Evolutionary conservation across 92 coral and sea anemone species (phyloP).

Genomic region (Desmophyllum pertusum): DNA sequence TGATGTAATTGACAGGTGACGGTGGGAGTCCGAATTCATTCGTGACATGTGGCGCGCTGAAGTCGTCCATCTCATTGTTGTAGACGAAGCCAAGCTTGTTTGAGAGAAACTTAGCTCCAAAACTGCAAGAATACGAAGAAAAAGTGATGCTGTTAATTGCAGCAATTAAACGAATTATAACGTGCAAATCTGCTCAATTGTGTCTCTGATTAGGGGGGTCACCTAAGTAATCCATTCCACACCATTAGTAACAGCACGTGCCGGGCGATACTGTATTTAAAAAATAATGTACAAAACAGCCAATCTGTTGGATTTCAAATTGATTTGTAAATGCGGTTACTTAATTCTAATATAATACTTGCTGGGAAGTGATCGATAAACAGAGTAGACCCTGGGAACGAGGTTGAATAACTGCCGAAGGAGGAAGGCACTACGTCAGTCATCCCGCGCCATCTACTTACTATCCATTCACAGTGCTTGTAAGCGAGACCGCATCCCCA

Average conservation of each 20-base stretch:
- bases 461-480: constrained; percentile 99
- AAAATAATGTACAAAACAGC: too few relatives aligned
- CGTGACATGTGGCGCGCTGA: constrained; percentile 91
- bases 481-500: constrained; percentile 97
- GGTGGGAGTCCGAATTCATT: constrained; percentile 97
- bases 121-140: constrained; percentile 43
- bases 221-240: too few relatives aligned
- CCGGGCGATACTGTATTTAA: too few relatives aligned
- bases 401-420: background rate
- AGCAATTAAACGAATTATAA: background rate
- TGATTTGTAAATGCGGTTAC: background rate
- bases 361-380: too few relatives aligned
- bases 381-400: background rate
- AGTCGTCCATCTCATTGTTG: constrained; percentile 99
- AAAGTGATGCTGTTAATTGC: background rate
- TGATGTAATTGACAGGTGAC: constrained; percentile 91
- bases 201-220: background rate
- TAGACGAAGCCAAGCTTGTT: constrained; percentile 90
- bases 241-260: background rate
- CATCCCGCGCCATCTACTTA: constrained; percentile 50
- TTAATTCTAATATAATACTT: background rate
- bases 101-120: constrained; percentile 98
- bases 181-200: background rate
- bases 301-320: too few relatives aligned
- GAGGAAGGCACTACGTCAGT: too few relatives aligned